These are phyloP conservation scores for Polydesmus complanatus DNA, from an alignment of 2,888 invertebrate species.

Conservation along the genomic window DNA sequence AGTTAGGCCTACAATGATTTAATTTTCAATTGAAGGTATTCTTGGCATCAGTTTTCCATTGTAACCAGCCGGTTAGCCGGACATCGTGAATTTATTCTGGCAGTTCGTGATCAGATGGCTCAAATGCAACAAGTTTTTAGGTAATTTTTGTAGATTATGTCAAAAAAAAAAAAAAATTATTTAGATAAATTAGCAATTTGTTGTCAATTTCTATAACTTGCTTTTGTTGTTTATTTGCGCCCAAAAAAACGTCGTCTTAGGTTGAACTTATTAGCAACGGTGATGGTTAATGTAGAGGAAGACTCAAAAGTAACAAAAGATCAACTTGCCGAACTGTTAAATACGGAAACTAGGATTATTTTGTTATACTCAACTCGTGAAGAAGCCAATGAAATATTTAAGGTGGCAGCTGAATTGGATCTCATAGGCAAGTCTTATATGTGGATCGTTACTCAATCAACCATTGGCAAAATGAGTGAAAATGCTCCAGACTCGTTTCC, in stretches of 20 bases:
- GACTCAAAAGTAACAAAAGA: constrained; percentile 42
- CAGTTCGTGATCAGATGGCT: constrained; percentile 68
- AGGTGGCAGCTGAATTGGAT: constrained; percentile 24
- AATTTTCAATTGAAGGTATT: constrained; percentile 44
- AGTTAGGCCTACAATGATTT: too few relatives aligned
- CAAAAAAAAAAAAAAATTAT: background rate
- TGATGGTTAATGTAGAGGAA: constrained; percentile 16
- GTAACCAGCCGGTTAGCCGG: constrained; percentile 80
- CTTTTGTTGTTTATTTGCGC: background rate
- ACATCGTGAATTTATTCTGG: constrained; percentile 89
- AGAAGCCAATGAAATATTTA: constrained; percentile 19
- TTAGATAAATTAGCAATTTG: background rate
- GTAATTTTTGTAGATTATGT: too few relatives aligned
- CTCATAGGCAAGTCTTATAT: constrained; percentile 27
- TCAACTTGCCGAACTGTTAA: constrained; percentile 66
- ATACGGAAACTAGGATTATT: constrained; percentile 32
- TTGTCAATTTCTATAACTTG: background rate
- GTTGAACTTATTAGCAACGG: constrained; percentile 21
- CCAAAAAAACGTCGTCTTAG: too few relatives aligned
- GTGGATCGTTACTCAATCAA: constrained; percentile 31
- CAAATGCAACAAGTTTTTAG: constrained; percentile 20
- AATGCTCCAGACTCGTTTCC: constrained; percentile 44
- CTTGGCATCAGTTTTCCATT: constrained; percentile 91
- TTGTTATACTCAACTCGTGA: constrained; percentile 25
- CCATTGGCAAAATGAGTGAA: constrained; percentile 28